These are phyloP conservation scores for Zenarchopterus dispar DNA, from an alignment of 2,797 vertebrate species.

Conservation along the genomic window DNA sequence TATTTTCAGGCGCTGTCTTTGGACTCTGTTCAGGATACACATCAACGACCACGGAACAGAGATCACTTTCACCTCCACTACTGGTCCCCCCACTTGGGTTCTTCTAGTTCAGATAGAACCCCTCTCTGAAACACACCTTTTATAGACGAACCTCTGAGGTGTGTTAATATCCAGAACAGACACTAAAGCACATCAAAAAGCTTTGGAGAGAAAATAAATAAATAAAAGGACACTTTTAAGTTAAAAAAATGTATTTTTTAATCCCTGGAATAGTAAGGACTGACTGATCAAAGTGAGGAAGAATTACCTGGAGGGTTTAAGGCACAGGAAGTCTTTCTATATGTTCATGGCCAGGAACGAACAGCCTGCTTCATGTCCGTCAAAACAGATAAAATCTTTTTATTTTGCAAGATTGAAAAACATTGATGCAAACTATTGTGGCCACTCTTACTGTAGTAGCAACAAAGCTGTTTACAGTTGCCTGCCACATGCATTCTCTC, in stretches of 20 bases:
- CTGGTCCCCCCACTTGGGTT: slow-evolving; percentile 21
- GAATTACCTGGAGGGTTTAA: slow-evolving; percentile 24
- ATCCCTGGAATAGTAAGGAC: slow-evolving; percentile 39
- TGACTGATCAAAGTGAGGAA: slow-evolving; percentile 17
- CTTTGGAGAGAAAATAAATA: slow-evolving; percentile 42
- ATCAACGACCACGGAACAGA: too few species aligned
- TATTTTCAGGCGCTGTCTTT: slow-evolving; percentile 10
- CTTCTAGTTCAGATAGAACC: slow-evolving; percentile 28
- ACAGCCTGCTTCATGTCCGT: slow-evolving; percentile 5
- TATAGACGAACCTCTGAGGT: slow-evolving; percentile 35
- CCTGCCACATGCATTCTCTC: slow-evolving; percentile 32
- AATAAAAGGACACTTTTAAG: slow-evolving; percentile 55
- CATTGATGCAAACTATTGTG: too few species aligned
- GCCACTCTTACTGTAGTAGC: background rate
- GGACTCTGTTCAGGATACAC: background rate
- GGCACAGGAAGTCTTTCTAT: slow-evolving; percentile 7
- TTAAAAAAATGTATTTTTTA: slow-evolving; percentile 72
- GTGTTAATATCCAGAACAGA: slow-evolving; percentile 41
- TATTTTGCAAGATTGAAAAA: slow-evolving; percentile 55
- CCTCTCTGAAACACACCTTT: slow-evolving; percentile 36
- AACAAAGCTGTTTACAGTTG: slow-evolving; percentile 21
- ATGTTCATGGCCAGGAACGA: background rate
- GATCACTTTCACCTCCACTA: too few species aligned
- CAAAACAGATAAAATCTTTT: slow-evolving; percentile 41
- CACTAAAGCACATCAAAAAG: slow-evolving; percentile 68